These are phyloP conservation scores for Pan paniscus DNA, from an alignment of 2,113 vertebrate species.

Conservation along the genomic window DNA sequence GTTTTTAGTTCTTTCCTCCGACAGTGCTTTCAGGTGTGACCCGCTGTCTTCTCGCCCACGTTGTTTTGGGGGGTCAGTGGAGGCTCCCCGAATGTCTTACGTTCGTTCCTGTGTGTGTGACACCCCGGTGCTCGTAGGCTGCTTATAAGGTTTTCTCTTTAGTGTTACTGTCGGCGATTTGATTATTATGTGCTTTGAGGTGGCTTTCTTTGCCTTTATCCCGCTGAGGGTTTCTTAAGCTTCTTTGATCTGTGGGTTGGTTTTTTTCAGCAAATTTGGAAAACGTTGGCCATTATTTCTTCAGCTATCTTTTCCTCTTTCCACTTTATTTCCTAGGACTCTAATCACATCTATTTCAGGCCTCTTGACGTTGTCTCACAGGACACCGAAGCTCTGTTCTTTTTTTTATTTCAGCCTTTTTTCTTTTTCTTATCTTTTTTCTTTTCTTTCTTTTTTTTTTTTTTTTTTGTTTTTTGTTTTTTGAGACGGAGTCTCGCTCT, in stretches of 20 bases:
- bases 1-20: no score
- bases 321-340: neutral
- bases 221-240: no score
- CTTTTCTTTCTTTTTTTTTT: no score
- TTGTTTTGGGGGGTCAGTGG: rapidly evolving
- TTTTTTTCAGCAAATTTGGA: neutral
- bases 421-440: neutral
- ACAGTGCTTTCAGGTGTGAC: rapidly evolving
- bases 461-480: no score
- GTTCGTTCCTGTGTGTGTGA: rapidly evolving
- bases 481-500: no score
- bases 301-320: neutral
- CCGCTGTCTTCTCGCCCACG: rapidly evolving
- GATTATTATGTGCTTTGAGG: rapidly evolving
- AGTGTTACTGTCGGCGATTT: neutral
- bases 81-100: rapidly evolving
- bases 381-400: rapidly evolving
- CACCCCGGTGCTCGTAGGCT: rapidly evolving
- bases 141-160: neutral
- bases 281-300: neutral
- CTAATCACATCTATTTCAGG: rapidly evolving
- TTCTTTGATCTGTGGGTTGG: neutral
- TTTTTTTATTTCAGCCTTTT: neutral
- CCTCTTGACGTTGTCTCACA: rapidly evolving
- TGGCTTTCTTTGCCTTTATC: neutral